Conservation (phyloP, 2,113 vertebrate species). For the Chaetura pelagica region DNA sequence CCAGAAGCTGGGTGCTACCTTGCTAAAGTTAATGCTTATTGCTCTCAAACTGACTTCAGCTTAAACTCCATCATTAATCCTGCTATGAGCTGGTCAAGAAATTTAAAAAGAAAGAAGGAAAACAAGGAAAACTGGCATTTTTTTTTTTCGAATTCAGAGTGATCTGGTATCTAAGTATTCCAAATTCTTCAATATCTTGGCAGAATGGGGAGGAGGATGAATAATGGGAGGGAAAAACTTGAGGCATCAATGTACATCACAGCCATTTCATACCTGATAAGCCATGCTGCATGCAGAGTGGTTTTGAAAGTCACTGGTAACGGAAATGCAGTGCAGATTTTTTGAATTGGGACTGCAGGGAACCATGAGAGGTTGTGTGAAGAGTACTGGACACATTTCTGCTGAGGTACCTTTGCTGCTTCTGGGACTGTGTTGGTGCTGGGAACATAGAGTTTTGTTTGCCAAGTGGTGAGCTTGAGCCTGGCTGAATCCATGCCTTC, state of each 20-base stretch:
- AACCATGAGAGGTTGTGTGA: not conserved
- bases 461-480: not conserved
- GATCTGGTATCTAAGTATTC: not conserved
- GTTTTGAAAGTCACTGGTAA: not conserved
- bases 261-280: not conserved
- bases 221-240: not conserved
- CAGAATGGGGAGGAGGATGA: not conserved
- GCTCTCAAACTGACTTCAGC: not conserved
- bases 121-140: not conserved
- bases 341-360: not conserved
- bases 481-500: not conserved
- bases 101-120: not conserved
- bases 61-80: not conserved
- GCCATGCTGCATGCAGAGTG: not conserved
- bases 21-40: not conserved
- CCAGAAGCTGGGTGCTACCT: not conserved
- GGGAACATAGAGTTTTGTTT: not conserved
- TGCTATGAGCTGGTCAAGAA: not conserved
- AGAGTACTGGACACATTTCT: not conserved
- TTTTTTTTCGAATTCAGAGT: not conserved
- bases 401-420: rapidly evolving
- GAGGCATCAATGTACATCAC: not conserved
- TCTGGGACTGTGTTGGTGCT: not conserved
- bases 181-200: not conserved
- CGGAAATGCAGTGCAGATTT: rapidly evolving